A percentile compares a stretch with the other conserved stretches of the same genome.
Conservation (phyloP, 2,113 vertebrate genomes). For the Recurvirostra avosetta region DNA sequence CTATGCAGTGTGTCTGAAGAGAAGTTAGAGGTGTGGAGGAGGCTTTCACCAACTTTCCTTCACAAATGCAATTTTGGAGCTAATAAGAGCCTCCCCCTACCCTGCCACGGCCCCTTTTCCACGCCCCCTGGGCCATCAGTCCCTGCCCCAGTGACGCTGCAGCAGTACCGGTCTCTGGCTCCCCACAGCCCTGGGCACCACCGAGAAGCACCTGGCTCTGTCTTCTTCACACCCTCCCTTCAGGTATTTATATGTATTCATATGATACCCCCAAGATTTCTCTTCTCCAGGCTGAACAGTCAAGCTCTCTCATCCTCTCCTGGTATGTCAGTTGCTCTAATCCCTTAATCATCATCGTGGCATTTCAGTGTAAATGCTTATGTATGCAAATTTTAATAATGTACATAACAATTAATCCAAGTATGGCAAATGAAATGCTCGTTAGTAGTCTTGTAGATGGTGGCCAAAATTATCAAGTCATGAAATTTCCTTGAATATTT, state of each 20-base stretch:
- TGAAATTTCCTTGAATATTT: not conserved
- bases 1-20: not conserved
- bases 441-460: not conserved
- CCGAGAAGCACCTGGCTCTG: not conserved
- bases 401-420: not conserved
- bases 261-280: not conserved
- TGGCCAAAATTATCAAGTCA: not conserved
- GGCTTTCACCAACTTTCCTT: not conserved
- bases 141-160: too few relatives aligned
- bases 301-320: not conserved
- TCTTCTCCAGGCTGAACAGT: not conserved
- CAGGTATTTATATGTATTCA: not conserved
- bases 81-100: not conserved
- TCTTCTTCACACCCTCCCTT: not conserved
- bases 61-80: not conserved
- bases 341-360: not conserved
- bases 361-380: not conserved
- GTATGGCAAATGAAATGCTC: not conserved
- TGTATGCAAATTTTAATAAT: not conserved
- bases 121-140: not conserved
- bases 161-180: not conserved
- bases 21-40: not conserved
- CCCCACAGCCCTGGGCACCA: too few relatives aligned
- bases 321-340: not conserved
- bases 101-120: not conserved